Percentiles rank a stretch among this genome's conserved stretches.
Conservation (phyloP, 2,797 vertebrate species). For the Bovichtus variegatus region DNA sequence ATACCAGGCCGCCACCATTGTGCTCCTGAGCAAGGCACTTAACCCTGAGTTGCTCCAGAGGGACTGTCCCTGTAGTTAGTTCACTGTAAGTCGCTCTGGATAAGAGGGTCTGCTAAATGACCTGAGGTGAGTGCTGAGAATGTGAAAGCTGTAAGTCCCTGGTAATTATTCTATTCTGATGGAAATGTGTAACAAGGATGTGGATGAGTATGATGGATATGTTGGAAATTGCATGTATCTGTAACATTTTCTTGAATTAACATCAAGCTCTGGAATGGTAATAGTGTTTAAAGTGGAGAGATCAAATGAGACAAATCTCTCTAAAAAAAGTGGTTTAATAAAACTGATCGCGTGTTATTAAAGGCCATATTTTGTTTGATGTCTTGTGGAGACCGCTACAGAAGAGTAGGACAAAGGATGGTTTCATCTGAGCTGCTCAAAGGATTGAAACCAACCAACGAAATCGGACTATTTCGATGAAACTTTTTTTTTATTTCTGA, state of each 20-base stretch:
- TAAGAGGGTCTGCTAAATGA: no score
- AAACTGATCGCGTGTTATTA: slow-evolving; percentile 31
- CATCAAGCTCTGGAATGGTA: slow-evolving; percentile 4
- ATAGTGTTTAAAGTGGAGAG: neutral
- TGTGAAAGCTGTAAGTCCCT: neutral
- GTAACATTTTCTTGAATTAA: slow-evolving; percentile 10
- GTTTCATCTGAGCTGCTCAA: no score
- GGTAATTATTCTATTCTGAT: neutral
- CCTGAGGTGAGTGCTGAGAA: neutral
- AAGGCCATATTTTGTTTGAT: neutral
- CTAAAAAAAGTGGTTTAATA: slow-evolving; percentile 37
- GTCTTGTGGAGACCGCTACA: no score
- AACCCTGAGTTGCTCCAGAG: no score
- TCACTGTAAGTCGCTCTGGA: no score
- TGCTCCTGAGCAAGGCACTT: no score
- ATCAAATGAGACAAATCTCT: neutral
- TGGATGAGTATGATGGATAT: neutral
- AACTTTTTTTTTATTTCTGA: no score
- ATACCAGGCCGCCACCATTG: no score
- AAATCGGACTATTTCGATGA: no score
- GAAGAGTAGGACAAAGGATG: no score
- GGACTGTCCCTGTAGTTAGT: no score
- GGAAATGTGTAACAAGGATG: neutral
- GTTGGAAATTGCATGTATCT: neutral
- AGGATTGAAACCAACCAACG: no score